Evolutionary conservation across 2,797 vertebrate genomes (phyloP), one percentile per base, ranked within the genome.

Genomic region (Gadopsis bispinosus): DNA sequence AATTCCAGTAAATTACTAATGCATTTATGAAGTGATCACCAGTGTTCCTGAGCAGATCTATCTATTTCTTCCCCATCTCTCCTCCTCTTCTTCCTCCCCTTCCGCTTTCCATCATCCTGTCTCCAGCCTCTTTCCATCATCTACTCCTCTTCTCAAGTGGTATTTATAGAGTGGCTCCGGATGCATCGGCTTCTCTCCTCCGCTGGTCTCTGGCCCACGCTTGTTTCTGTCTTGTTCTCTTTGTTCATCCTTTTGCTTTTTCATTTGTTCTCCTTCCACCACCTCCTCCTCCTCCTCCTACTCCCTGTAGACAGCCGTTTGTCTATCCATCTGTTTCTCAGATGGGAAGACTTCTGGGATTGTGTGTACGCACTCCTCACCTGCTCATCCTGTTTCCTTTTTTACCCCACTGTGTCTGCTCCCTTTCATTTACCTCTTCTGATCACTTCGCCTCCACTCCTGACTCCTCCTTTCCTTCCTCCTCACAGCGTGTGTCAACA

Each of bases 151-250:
- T 62, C 70, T 87, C 83, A 56, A 79, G 80, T 81, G 74, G 78
- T 93, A 94, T 94, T 93, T 93, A 93, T 93, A 94, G 92, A 90
- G 81, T 31, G 67, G 73, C 86, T 90, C 83, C 83, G 79, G 90
- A 93, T 90, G 85, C 87, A 87, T 88, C 69, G 37, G 71, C 74
- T 89, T 83, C 83, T 87, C 75, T 87, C 80, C 70, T 87, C 83
- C 13, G 53, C 81, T 85, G 83, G 55, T 90, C 83, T 77, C 73
- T 84, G 84, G 90, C 92, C 91, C 90, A 92, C 87, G 81, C 89
- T 83, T 70, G 83, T 86, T 91, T 90, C 82, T 74, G 48, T 86
- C 81, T 85, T 80, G 82, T 83, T 88, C 75, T 79, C 68, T 88
- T 90, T 85, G 71, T 87, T 84, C 81, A 80, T 80, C 69, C 79